Percentiles rank a stretch among this genome's conserved stretches.
Evolutionary conservation across 2,797 vertebrate genomes (phyloP).

Genomic region (Sylvilagus floridanus): DNA sequence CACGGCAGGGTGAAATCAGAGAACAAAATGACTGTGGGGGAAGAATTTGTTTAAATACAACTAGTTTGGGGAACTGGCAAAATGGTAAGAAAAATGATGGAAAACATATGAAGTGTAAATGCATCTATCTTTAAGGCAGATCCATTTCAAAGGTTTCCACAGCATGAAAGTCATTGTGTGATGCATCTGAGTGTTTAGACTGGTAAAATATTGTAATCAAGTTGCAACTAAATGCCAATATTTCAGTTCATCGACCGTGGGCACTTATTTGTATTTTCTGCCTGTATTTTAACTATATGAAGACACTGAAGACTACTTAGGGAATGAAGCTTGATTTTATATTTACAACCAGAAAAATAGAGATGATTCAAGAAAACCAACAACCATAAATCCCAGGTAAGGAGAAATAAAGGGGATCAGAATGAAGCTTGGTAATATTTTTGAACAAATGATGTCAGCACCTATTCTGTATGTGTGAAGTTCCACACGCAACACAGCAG

Average conservation of each 20-base stretch:
- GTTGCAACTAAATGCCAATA: constrained; percentile 82
- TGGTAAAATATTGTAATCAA: constrained; percentile 75
- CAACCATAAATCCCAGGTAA: constrained; percentile 56
- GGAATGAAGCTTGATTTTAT: constrained; percentile 77
- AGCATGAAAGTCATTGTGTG: constrained; percentile 73
- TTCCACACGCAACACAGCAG: not conserved
- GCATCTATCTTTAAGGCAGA: constrained; percentile 77
- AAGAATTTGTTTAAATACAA: constrained; percentile 73
- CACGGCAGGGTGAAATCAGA: constrained; percentile 59
- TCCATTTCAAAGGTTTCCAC: constrained; percentile 79
- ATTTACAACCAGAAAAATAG: constrained; percentile 75
- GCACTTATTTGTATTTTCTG: constrained; percentile 77
- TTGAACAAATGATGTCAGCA: not conserved
- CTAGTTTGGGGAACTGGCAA: constrained; percentile 64
- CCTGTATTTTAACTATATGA: constrained; percentile 75
- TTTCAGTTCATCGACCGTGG: constrained; percentile 80
- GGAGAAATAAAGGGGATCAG: constrained; percentile 58
- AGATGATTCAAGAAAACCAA: constrained; percentile 66
- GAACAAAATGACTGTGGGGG: constrained; percentile 71
- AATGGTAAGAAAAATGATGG: constrained; percentile 70
- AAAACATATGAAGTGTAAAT: constrained; percentile 79
- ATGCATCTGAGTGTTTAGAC: constrained; percentile 75
- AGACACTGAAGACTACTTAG: constrained; percentile 78
- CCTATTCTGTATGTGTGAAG: not conserved
- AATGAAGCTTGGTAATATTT: constrained; percentile 33